Evolutionary conservation across 2,113 vertebrate species (phyloP).

Genomic region (Porphyrio hochstetteri): DNA sequence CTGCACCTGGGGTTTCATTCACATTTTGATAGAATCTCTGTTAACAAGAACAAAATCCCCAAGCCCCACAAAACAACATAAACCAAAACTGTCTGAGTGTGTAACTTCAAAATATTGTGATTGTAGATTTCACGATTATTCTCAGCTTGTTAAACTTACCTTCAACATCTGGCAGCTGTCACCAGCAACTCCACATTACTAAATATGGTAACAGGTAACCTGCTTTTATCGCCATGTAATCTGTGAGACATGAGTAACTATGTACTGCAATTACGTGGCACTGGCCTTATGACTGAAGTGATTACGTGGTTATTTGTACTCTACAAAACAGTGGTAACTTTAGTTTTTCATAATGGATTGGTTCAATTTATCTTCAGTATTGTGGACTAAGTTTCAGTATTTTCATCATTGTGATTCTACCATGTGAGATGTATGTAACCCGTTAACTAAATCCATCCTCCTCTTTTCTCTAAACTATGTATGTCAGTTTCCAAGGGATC

Average conservation of each 20-base stretch:
- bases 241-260: not conserved
- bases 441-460: not conserved
- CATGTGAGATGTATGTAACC: not conserved
- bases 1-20: not conserved
- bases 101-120: not conserved
- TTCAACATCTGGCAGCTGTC: not conserved
- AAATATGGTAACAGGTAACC: conserved; percentile 7
- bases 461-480: not conserved
- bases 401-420: not conserved
- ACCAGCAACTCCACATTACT: not conserved
- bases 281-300: not conserved
- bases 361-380: not conserved
- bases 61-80: not conserved
- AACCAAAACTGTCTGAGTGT: not conserved
- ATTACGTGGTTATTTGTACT: conserved; percentile 6
- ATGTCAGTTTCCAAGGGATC: not conserved
- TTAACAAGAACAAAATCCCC: not conserved
- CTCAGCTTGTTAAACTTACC: not conserved
- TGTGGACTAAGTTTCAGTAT: not conserved
- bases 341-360: not conserved
- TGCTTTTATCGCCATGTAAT: not conserved
- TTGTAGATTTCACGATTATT: not conserved
- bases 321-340: not conserved
- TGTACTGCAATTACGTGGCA: not conserved
- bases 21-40: not conserved